These are phyloP conservation scores for Sussaba pulchella DNA, from an alignment of 2,888 invertebrate species.

Conservation along the genomic window DNA sequence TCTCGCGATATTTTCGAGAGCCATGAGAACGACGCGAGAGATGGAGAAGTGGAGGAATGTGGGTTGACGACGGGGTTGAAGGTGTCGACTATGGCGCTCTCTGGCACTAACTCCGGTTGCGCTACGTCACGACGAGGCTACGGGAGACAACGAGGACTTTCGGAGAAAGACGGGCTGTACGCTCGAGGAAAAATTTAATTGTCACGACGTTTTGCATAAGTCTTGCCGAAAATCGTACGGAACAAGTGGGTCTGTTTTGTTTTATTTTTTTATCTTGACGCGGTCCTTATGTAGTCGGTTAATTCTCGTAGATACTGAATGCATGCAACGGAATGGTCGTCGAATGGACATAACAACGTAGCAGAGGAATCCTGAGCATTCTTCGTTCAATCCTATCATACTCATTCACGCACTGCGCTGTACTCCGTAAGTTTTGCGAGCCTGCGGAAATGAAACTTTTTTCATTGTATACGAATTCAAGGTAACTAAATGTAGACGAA, in stretches of 20 bases:
- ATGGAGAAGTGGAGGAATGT: conserved; percentile 40
- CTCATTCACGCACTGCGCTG: not conserved
- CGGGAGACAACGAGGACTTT: conserved; percentile 25
- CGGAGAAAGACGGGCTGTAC: conserved; percentile 29
- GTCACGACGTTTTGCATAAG: conserved; percentile 71
- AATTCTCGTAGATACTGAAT: not conserved
- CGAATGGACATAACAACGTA: not conserved
- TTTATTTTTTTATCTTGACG: conserved; percentile 48
- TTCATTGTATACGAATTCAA: not conserved
- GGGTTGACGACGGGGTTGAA: conserved; percentile 50
- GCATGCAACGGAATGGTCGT: conserved; percentile 2
- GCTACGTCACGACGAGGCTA: conserved; percentile 24
- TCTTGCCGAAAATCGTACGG: conserved; percentile 55
- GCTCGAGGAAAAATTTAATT: conserved; percentile 73
- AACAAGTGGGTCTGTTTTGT: conserved; percentile 68
- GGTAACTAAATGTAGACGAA: not conserved
- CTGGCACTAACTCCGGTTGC: no score
- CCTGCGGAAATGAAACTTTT: no score
- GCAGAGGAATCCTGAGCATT: not conserved
- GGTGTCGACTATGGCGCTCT: conserved; percentile 30
- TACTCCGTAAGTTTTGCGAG: no score
- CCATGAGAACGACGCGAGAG: conserved; percentile 5
- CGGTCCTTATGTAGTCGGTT: not conserved
- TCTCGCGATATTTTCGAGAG: conserved; percentile 37
- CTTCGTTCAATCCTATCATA: not conserved